Conservation (phyloP, 2,113 vertebrate species). For the Erythrocercus mccallii region DNA sequence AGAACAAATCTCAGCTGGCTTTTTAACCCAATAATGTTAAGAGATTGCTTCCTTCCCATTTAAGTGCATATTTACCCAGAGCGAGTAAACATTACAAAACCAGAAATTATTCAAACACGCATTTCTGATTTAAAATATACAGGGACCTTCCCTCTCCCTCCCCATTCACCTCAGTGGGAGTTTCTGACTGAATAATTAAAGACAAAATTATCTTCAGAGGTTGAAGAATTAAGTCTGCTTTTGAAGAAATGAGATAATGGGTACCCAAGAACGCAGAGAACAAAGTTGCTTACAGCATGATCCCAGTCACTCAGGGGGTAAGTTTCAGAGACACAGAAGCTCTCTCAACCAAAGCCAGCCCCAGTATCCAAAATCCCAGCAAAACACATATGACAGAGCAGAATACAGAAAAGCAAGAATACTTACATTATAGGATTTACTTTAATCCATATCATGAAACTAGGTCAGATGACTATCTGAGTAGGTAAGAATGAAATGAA, state of each 20-base stretch:
- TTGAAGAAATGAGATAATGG: conserved; percentile 31
- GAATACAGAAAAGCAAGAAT: conserved; percentile 11
- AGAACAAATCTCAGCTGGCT: neutral
- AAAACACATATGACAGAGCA: conserved; percentile 18
- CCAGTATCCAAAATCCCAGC: conserved; percentile 21
- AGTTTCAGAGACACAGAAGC: neutral
- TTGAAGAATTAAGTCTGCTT: conserved; percentile 25
- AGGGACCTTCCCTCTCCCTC: neutral
- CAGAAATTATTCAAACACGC: neutral
- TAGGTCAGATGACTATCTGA: conserved; percentile 40
- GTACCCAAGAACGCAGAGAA: neutral
- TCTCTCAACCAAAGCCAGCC: conserved; percentile 29
- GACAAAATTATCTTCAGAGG: conserved; percentile 10
- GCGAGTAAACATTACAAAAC: neutral
- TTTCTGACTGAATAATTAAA: conserved; percentile 28
- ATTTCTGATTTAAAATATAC: neutral
- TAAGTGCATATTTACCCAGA: neutral
- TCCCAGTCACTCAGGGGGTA: neutral
- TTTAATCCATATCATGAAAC: conserved; percentile 31
- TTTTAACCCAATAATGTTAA: neutral
- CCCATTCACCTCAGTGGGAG: neutral
- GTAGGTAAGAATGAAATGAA: conserved; percentile 42
- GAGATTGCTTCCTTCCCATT: neutral
- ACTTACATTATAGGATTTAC: conserved; percentile 25
- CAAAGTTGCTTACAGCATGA: conserved; percentile 20